A percentile compares a stretch with the other conserved stretches of the same genome.
phyloP scores from a whole-genome alignment of 2,113 vertebrate genomes.

The Bungarus multicinctus region DNA sequence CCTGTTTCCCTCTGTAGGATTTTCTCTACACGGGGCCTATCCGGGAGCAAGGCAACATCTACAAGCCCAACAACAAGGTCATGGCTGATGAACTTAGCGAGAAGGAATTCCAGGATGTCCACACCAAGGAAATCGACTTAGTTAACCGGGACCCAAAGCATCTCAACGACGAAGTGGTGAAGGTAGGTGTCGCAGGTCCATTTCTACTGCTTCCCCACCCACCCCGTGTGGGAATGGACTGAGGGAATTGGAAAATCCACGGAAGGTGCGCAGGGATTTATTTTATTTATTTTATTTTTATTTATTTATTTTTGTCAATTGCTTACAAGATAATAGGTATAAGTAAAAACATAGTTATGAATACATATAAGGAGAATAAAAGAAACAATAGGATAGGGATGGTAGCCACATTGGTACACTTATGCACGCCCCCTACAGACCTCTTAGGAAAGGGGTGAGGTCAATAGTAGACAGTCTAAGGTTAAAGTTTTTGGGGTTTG shows the following conservation, averaged over 20 bases:
- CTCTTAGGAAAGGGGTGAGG: no score
- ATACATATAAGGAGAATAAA: no score
- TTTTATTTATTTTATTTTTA: no score
- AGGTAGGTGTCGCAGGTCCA: constrained; percentile 72
- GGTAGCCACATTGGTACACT: no score
- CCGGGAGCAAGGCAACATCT: constrained; percentile 97
- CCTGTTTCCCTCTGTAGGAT: constrained; percentile 70
- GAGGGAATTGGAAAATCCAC: not conserved
- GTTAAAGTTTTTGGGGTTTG: no score
- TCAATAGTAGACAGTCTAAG: no score
- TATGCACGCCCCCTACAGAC: no score
- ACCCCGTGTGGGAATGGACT: no score
- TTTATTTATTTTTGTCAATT: no score
- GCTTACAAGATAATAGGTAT: no score
- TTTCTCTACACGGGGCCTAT: constrained; percentile 87
- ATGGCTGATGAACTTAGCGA: constrained; percentile 91
- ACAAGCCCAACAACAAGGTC: constrained; percentile 96
- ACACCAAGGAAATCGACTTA: constrained; percentile 97
- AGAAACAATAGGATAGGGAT: no score
- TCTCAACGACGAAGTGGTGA: constrained; percentile 93
- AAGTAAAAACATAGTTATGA: no score
- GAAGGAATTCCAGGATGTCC: constrained; percentile 85
- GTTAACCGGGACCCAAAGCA: constrained; percentile 94
- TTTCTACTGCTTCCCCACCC: not conserved
- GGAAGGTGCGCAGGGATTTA: not conserved